Conservation (phyloP, 2,797 vertebrate species). For the Lepus oiostolus region DNA sequence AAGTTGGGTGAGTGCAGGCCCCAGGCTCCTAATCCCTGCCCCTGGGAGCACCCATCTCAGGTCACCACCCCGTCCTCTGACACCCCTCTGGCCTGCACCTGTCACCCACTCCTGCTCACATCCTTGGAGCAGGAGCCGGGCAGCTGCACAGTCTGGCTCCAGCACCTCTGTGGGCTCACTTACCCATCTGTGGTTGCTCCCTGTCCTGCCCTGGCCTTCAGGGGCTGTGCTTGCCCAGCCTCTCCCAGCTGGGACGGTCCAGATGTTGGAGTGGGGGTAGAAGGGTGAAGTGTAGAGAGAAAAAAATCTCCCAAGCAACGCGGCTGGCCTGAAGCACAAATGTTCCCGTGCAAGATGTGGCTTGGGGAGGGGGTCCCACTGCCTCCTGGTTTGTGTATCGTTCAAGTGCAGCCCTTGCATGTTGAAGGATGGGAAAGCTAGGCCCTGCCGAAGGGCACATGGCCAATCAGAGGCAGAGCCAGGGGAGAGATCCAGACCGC, state of each 20-base stretch:
- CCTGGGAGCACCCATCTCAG: slow-evolving; percentile 65
- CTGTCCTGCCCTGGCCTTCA: background rate
- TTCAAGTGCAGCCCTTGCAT: background rate
- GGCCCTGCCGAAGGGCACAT: background rate
- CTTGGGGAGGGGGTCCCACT: background rate
- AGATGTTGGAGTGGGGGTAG: background rate
- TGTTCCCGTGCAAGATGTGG: slow-evolving; percentile 21
- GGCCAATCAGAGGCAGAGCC: background rate
- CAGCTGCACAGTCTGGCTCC: background rate
- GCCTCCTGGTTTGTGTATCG: background rate
- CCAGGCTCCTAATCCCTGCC: background rate
- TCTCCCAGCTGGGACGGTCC: background rate
- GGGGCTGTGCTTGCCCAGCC: background rate
- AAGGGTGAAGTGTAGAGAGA: background rate
- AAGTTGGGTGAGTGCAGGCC: slow-evolving; percentile 92
- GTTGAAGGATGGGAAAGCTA: background rate
- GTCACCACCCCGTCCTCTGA: background rate
- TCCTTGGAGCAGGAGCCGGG: background rate
- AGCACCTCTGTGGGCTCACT: background rate
- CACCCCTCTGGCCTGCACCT: background rate
- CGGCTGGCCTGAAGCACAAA: slow-evolving; percentile 23
- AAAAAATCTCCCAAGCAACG: background rate
- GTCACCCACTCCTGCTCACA: background rate
- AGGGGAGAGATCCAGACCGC: background rate
- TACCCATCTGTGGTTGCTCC: background rate